Evolutionary conservation across 2,888 invertebrate species (phyloP).

Genomic region (Apodemia mormo): DNA sequence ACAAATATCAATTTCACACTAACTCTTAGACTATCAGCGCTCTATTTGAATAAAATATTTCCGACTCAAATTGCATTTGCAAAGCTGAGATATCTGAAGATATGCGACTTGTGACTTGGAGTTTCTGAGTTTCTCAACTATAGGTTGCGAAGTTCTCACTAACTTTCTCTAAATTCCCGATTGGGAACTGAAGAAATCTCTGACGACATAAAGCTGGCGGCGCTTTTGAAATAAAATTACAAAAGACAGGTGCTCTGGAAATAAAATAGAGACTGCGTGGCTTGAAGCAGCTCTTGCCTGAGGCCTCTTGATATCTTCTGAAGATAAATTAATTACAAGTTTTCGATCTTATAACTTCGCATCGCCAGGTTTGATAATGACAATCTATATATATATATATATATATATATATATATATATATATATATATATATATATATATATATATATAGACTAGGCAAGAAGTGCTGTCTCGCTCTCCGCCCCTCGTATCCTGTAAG

Average conservation of each 20-base stretch:
- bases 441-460: no score
- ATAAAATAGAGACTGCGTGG: constrained; percentile 4
- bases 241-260: constrained; percentile 4
- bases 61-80: constrained; percentile 11
- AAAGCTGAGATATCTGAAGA: constrained; percentile 15
- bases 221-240: constrained; percentile 13
- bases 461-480: no score
- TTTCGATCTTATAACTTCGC: not conserved
- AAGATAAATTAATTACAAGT: constrained; percentile 5
- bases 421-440: no score
- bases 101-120: constrained; percentile 7
- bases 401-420: no score
- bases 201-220: constrained; percentile 13
- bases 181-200: constrained; percentile 2
- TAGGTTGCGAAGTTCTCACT: constrained; percentile 10
- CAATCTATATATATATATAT: no score
- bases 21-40: not conserved
- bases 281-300: not conserved
- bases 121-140: constrained; percentile 12
- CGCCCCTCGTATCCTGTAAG: no score
- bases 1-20: not conserved
- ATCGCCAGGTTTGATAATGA: not conserved
- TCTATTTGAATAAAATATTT: constrained; percentile 17
- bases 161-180: constrained; percentile 17
- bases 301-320: constrained; percentile 9